Evolutionary conservation across 2,797 vertebrate genomes (phyloP), one percentile per base, ranked within the genome.

Genomic region (Erethizon dorsatum): DNA sequence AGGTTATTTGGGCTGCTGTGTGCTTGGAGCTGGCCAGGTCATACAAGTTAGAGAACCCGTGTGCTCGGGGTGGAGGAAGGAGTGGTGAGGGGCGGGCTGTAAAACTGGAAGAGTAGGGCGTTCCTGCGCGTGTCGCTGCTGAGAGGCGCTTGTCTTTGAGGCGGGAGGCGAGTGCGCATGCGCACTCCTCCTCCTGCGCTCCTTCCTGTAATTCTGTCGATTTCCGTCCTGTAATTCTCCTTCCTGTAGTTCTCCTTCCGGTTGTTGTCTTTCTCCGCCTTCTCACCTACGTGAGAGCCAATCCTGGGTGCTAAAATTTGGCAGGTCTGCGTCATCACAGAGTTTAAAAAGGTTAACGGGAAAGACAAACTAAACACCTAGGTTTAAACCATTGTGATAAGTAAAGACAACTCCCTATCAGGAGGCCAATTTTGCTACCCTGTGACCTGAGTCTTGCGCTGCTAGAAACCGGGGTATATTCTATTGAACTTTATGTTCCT

Each of bases 71-170:
- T 47, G 4, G 67, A 52, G 20, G 14, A 67, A 20, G 6, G 3
- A 11, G 1, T 31, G 26, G 3, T 6, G 52, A 0, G 0, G 17
- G 45, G 41, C 26, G 3, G 8, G 18, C 24, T 1, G 18, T 28
- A 10, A 78, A 13, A 41, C 0, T 0, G 14, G 20, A 4, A 67
- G 5, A 24, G 7, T 14, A n/a, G 15, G 6, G 37, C 0, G 10
- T 1, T 0, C 22, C 2, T 1, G 37, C 4, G 45, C 6, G 6
- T 0, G 10, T 17, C 3, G 3, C 1, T 0, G 0, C 26, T 0
- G 6, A 11, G 20, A 31, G 24, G 75, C 71, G 11, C 41, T 41
- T 26, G 11, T 73, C 11, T 73, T 24, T 14, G 71, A 15, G 20
- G 3, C 0, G 1, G 17, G 12, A 24, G 41, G 26, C 26, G 20